A percentile compares a stretch with the other conserved stretches of the same genome.
These are phyloP conservation scores for Odontomyia ornata DNA, from an alignment of 2,888 invertebrate species.

Conservation along the genomic window DNA sequence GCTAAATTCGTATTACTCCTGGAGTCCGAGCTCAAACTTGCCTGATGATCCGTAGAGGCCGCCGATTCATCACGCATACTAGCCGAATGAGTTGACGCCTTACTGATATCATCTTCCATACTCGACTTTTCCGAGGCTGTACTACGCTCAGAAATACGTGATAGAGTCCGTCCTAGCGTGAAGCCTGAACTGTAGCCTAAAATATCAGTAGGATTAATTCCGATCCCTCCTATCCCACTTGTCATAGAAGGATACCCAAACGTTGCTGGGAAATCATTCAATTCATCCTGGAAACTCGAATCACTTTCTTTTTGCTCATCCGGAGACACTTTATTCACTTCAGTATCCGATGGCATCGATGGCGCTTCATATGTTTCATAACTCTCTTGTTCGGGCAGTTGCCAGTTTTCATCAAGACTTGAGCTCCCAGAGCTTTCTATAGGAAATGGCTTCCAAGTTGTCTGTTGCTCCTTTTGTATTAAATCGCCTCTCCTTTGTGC, in stretches of 20 bases:
- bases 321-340: slow-evolving; percentile 65
- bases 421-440: slow-evolving; percentile 87
- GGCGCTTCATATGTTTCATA: slow-evolving; percentile 67
- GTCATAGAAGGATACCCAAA: slow-evolving; percentile 76
- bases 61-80: slow-evolving; percentile 86
- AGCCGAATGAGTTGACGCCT: slow-evolving; percentile 83
- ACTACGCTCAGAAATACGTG: slow-evolving; percentile 87
- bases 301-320: slow-evolving; percentile 69
- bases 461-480: slow-evolving; percentile 73
- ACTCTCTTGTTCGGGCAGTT: slow-evolving; percentile 72
- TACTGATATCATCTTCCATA: slow-evolving; percentile 85
- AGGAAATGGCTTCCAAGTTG: slow-evolving; percentile 85
- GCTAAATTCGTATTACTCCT: slow-evolving; percentile 77
- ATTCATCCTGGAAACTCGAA: slow-evolving; percentile 77
- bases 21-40: slow-evolving; percentile 85
- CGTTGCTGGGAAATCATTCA: slow-evolving; percentile 78
- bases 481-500: slow-evolving; percentile 72
- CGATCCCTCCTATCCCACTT: slow-evolving; percentile 65
- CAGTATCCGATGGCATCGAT: slow-evolving; percentile 59
- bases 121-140: slow-evolving; percentile 89
- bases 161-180: slow-evolving; percentile 78
- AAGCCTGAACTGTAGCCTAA: slow-evolving; percentile 79
- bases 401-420: slow-evolving; percentile 84
- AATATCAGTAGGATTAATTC: slow-evolving; percentile 71
- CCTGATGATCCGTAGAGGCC: slow-evolving; percentile 85